Evolutionary conservation across 2,888 invertebrate species (phyloP).

Genomic region (Drosophila melanocephala): DNA sequence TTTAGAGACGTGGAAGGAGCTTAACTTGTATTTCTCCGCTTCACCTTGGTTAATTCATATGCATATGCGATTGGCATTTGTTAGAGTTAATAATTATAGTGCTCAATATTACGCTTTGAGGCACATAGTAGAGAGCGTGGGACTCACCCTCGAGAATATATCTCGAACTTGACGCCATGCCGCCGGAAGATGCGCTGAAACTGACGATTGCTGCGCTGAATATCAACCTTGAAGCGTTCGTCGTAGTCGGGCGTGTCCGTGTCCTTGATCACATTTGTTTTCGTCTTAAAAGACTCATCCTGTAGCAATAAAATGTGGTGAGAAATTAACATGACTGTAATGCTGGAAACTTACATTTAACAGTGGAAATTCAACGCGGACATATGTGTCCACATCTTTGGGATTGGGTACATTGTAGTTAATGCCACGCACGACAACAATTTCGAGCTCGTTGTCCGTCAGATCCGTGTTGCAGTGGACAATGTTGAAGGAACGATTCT

Average conservation of each 20-base stretch:
- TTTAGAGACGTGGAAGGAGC: conserved; percentile 5
- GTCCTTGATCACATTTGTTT: conserved; percentile 92
- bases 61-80: conserved; percentile 51
- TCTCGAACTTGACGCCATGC: conserved; percentile 95
- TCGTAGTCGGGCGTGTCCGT: conserved; percentile 96
- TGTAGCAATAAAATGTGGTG: conserved; percentile 79
- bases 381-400: conserved; percentile 96
- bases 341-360: conserved; percentile 84
- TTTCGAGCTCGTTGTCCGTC: conserved; percentile 95
- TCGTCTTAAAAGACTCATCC: conserved; percentile 91
- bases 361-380: conserved; percentile 95
- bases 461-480: conserved; percentile 98
- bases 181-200: conserved; percentile 95
- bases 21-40: conserved; percentile 14
- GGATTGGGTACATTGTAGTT: conserved; percentile 93
- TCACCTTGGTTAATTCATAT: conserved; percentile 50
- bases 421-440: conserved; percentile 94
- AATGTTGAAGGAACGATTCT: conserved; percentile 94
- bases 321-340: neutral
- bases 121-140: neutral
- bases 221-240: conserved; percentile 91
- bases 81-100: conserved; percentile 31
- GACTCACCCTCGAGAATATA: conserved; percentile 95
- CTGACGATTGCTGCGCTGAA: conserved; percentile 92
- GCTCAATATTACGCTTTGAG: conserved; percentile 15